A percentile compares a stretch with the other conserved stretches of the same genome.
phyloP scores from a whole-genome alignment of 1,140 invertebrate genomes.

The Drosophila sucinea region DNA sequence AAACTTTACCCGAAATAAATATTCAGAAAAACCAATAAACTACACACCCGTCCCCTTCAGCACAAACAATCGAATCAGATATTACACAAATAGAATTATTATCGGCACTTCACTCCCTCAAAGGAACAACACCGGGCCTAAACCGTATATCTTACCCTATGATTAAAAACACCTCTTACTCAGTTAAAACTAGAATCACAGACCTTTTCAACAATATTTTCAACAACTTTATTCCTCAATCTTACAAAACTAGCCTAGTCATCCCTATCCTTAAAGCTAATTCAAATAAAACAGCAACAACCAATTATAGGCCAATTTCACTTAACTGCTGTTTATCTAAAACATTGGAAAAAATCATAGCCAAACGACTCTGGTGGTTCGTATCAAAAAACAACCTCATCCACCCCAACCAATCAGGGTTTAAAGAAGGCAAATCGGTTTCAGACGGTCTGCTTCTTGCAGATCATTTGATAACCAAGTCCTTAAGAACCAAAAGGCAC shows the following conservation, averaged over 20 bases:
- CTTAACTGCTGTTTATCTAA: constrained; percentile 5
- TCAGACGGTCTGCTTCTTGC: neutral
- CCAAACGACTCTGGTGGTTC: neutral
- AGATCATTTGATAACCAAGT: constrained; percentile 15
- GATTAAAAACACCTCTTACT: neutral
- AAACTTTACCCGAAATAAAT: too few species aligned
- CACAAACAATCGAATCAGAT: constrained; percentile 2
- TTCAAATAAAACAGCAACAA: constrained; percentile 17
- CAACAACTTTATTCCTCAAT: constrained; percentile 8
- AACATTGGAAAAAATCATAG: neutral
- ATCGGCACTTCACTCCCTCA: neutral
- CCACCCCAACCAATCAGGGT: neutral
- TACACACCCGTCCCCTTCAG: neutral
- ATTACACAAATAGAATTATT: neutral
- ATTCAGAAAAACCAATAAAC: too few species aligned
- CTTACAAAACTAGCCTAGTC: constrained; percentile 16
- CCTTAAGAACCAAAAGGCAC: neutral
- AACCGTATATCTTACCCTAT: neutral
- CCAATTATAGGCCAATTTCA: constrained; percentile 15
- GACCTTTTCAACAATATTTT: too few species aligned
- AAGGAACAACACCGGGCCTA: neutral
- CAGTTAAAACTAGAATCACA: neutral
- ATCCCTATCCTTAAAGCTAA: constrained; percentile 19
- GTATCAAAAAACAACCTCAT: neutral
- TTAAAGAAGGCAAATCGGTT: neutral